Percentiles rank a stretch among this genome's conserved stretches.
phyloP scores from a whole-genome alignment of 2,797 vertebrate species.

The Masticophis lateralis region DNA sequence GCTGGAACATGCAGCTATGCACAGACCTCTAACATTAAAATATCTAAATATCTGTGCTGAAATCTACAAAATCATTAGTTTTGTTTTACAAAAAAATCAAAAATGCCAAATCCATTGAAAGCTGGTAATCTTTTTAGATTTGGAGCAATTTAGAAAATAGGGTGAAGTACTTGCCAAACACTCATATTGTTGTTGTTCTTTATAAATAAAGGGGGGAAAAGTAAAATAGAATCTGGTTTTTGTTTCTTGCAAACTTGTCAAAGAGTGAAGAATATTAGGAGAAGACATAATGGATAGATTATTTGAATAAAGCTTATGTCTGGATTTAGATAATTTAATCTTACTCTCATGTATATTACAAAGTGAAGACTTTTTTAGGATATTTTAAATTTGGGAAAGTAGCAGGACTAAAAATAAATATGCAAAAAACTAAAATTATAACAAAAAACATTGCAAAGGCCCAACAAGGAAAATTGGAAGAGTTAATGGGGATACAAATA shows the following conservation, averaged over 20 bases:
- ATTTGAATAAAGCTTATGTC: conserved; percentile 40
- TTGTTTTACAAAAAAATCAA: not conserved
- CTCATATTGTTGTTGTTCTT: not conserved
- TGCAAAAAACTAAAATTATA: too few species aligned
- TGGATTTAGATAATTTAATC: conserved; percentile 47
- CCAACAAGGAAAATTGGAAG: too few species aligned
- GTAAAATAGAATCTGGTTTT: not conserved
- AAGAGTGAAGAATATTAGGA: not conserved
- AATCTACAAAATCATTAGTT: not conserved
- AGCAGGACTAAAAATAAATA: too few species aligned
- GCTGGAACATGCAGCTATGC: not conserved
- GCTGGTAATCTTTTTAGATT: not conserved
- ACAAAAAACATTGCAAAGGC: too few species aligned
- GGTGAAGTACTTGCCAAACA: not conserved
- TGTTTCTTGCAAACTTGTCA: not conserved
- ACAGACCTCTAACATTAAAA: not conserved
- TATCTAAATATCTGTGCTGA: not conserved
- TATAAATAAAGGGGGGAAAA: not conserved
- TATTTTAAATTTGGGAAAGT: conserved; percentile 57
- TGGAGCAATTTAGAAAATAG: not conserved
- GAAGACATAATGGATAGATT: conserved; percentile 30
- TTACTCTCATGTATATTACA: conserved; percentile 45
- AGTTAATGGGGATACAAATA: too few species aligned
- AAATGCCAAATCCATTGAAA: not conserved
- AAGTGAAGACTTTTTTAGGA: conserved; percentile 40